Conservation (phyloP, 2,888 invertebrate species). For the Cantharis flavilabris region DNA sequence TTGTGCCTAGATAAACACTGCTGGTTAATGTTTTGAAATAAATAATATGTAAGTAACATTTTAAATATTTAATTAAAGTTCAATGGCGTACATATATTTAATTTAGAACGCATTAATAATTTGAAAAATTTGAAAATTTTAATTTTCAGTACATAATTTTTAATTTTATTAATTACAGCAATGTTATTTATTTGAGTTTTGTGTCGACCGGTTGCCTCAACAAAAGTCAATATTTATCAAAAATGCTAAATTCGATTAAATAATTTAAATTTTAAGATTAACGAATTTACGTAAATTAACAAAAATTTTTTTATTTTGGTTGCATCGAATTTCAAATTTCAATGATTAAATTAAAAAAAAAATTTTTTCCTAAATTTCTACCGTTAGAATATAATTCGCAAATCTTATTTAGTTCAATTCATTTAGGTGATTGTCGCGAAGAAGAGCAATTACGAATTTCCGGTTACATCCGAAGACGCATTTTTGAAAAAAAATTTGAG, state of each 20-base stretch:
- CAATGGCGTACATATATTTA: neutral
- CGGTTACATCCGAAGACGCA: neutral
- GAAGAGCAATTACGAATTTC: neutral
- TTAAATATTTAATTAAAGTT: neutral
- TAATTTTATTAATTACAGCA: neutral
- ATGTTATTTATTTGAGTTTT: neutral
- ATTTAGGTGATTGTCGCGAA: neutral
- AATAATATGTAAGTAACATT: neutral
- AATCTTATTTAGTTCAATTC: no score
- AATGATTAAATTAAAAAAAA: neutral
- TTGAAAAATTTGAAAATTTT: neutral
- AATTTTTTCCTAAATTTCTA: no score
- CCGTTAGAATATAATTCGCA: no score
- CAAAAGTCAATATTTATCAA: neutral
- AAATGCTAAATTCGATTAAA: neutral
- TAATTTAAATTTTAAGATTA: neutral
- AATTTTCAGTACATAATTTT: neutral
- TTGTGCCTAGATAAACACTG: constrained; percentile 3
- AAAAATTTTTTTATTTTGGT: no score
- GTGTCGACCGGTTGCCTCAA: neutral
- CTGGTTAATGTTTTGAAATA: neutral
- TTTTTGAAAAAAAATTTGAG: neutral
- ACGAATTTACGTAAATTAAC: no score
- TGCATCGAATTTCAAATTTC: neutral
- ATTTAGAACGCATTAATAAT: constrained; percentile 7